These are phyloP conservation scores for Cladopsammia gracilis DNA, from an alignment of 64 coral and sea anemone genomes.

Conservation along the genomic window DNA sequence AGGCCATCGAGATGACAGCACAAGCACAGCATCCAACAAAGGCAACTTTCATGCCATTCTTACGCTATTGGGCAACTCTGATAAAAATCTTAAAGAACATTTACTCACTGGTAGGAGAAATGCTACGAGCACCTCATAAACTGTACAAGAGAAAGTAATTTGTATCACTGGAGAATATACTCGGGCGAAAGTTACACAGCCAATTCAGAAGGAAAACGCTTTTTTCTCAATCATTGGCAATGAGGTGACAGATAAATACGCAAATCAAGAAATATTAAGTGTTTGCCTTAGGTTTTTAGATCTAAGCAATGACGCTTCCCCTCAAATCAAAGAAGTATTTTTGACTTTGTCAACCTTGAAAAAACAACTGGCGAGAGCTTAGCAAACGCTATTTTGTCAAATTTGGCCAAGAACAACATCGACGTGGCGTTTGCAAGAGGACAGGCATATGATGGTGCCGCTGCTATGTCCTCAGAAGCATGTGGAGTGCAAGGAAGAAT, in stretches of 20 bases:
- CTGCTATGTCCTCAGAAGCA: constrained; percentile 34
- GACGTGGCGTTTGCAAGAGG: constrained; percentile 58
- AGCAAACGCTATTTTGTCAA: constrained; percentile 51
- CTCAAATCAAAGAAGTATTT: constrained; percentile 72
- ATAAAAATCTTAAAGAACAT: constrained; percentile 67
- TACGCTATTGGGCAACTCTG: constrained; percentile 49
- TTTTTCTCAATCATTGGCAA: constrained; percentile 28
- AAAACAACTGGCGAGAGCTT: constrained; percentile 46
- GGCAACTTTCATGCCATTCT: constrained; percentile 78
- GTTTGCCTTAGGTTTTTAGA: constrained; percentile 69
- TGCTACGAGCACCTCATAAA: constrained; percentile 62
- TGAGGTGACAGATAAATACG: constrained; percentile 61
- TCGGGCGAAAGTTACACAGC: constrained; percentile 13
- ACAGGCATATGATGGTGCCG: constrained; percentile 55
- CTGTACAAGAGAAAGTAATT: constrained; percentile 63
- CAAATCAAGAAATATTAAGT: constrained; percentile 72
- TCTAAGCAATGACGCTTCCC: constrained; percentile 38
- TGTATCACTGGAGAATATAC: constrained; percentile 57
- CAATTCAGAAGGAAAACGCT: constrained; percentile 26
- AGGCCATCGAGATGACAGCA: constrained; percentile 80
- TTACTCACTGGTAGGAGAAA: constrained; percentile 64
- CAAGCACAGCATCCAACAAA: constrained; percentile 75
- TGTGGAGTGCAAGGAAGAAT: constrained; percentile 44
- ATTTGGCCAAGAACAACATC: constrained; percentile 61
- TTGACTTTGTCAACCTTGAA: constrained; percentile 57